These are phyloP conservation scores for Varanus komodoensis DNA, from an alignment of 2,113 vertebrate species.

Conservation along the genomic window DNA sequence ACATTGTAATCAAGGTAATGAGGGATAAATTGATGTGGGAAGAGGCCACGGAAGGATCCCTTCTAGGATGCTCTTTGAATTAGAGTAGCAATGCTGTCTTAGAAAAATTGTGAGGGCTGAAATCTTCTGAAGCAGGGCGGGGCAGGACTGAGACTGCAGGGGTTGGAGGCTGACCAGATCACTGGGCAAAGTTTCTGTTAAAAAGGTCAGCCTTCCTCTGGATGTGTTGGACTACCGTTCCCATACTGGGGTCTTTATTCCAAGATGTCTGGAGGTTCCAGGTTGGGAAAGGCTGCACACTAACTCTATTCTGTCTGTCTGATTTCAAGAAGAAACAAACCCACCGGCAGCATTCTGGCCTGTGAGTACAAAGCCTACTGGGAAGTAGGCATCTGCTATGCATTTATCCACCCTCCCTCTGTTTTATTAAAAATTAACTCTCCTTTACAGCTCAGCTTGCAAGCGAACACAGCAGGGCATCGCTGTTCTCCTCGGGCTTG, in stretches of 20 bases:
- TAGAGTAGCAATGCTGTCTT: neutral
- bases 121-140: neutral
- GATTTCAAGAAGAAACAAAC: neutral
- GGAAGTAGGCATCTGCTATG: neutral
- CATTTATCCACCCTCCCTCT: neutral
- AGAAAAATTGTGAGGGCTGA: neutral
- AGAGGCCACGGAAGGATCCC: neutral
- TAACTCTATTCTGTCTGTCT: neutral
- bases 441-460: neutral
- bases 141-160: neutral
- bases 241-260: no score
- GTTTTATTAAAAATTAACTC: constrained; percentile 11
- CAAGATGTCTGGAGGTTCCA: no score
- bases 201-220: neutral
- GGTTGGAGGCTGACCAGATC: no score
- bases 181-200: neutral
- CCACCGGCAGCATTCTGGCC: neutral
- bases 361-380: neutral
- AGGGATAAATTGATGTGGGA: neutral
- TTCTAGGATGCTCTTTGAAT: neutral
- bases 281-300: no score
- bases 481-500: neutral
- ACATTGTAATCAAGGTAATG: neutral
- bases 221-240: no score
- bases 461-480: neutral